Evolutionary conservation across 1,140 invertebrate genomes (phyloP), one percentile per base, ranked within the genome.

Genomic region (Diprion similis): DNA sequence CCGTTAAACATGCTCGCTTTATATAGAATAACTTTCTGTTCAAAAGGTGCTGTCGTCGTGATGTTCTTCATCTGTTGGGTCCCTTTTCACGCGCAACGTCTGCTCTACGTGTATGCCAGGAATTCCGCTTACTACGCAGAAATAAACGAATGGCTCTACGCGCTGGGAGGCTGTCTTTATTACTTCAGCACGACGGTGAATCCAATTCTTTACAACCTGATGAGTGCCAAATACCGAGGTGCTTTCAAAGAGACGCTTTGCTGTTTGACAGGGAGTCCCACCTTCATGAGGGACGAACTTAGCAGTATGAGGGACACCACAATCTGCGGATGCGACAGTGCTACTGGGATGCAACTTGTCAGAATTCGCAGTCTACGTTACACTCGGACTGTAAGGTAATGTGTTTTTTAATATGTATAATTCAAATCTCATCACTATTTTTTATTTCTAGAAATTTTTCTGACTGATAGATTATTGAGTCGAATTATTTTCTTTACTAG

Each of bases 61-160:
- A 95, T 95, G n/a, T 99, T 99, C 89, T 99, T 99, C 88, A 86
- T 98, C 1, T 98, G 97, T 88, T 99, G 97, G 97, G 96, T 96
- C 0, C 98, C 98, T 17, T 99, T 99, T 89, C 98, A 99, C 85
- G 91, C 94, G 46, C 98, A 99, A 85, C 89, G 96, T 2, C 85
- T 97, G 68, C 90, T 95, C 78, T 93, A 93, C 79, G 89, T 94
- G 19, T 93, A 95, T 82, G 93, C 89, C 46, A 88, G 89, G 71
- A 83, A 91, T 37, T 88, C 88, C 65, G 85, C 87, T 11, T 87
- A 92, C 82, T 94, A 91, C 85, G 83, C 91, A 46, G 89, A 91
- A 73, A 88, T 95, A 71, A 95, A 96, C 84, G 93, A 94, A 80
- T 92, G 93, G 88, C 89, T 97, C 48, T 96, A 95, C 85, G 92